Percentiles rank a stretch among this genome's conserved stretches.
These are phyloP conservation scores for Dendrocincla fuliginosa DNA, from an alignment of 2,797 vertebrate species.

Conservation along the genomic window DNA sequence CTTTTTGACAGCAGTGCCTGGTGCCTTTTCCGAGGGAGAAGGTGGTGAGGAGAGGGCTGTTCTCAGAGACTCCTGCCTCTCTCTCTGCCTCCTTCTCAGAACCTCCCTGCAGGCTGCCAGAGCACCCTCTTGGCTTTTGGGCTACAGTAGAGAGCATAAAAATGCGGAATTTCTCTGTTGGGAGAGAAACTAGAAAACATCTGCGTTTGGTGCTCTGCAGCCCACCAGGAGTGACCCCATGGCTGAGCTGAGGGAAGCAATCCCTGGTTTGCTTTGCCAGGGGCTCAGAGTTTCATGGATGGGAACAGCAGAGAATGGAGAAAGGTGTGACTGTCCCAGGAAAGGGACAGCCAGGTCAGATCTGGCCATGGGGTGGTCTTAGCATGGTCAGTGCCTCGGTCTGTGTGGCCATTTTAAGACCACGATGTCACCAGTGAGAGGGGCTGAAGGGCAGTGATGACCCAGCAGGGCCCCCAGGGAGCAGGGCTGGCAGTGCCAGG, in stretches of 20 bases:
- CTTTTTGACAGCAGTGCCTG: background rate
- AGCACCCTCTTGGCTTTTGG: background rate
- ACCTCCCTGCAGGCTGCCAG: background rate
- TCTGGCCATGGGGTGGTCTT: background rate
- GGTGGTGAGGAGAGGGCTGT: background rate
- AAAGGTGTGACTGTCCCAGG: too few species aligned
- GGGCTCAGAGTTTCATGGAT: background rate
- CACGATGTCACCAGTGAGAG: too few species aligned
- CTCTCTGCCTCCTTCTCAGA: background rate
- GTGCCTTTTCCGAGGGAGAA: background rate
- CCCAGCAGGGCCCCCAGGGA: background rate
- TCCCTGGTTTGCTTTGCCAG: background rate
- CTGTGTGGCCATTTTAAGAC: rapidly evolving
- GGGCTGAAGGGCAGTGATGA: background rate
- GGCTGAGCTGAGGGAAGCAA: background rate
- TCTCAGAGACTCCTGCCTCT: background rate
- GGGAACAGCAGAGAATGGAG: background rate
- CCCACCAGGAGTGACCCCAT: background rate
- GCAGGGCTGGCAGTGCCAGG: background rate
- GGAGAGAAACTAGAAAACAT: background rate
- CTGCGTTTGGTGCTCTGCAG: too few species aligned
- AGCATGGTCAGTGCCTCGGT: background rate
- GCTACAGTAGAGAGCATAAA: background rate
- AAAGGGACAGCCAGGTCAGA: background rate
- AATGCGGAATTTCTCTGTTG: background rate